Base-by-base conservation (phyloP, 2,113 vertebrate species). In the Clupea harengus region DNA sequence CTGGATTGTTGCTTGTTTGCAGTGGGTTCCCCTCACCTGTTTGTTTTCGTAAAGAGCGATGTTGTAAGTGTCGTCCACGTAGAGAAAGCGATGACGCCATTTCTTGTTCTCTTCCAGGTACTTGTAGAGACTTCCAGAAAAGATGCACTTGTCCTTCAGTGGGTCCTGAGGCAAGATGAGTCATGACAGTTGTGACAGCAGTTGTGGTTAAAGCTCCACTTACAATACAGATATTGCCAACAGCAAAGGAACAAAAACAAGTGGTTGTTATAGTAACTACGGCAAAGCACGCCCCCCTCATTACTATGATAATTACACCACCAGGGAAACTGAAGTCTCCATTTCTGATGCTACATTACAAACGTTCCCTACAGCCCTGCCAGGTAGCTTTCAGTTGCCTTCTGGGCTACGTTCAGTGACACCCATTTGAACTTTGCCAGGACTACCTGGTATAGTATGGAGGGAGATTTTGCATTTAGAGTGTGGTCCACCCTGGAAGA, bases 101-200 rank as follows among this genome's bases (percentile, higher is more conserved):
- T 98, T 99, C 92, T 96, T 97, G 89, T 93, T 99, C 91, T 99
- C 97, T 85, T 99, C 98, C 28, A 97, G 92, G 91, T 97, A 97
- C 92, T 99, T 97, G 90, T 97, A 98, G 81, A 99, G 93, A 91
- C 94, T 95, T 54, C 98, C 97, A 0, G 98, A 99, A 94, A 98
- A 99, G 92, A 99, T 97, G 91, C 95, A 93, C 0, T 94, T 95
- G 85, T 97, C 96, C 0, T 95, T 96, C 88, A 98, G 92, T 0
- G 97, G 96, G n/a, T 97, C 94, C 98, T 99, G 86, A 0, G 0
- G 6, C 85, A 54, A 39, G 82, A 84, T 10, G 52, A 83, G 4
- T 60, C 54, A 60, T 60, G 39, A 39, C 2, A 60, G 54, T 60
- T 20, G 9, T 39, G 64, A 22, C 20, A 46, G 25, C 75, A 32